Evolutionary conservation across 1,140 invertebrate species (phyloP), one percentile per base, ranked within the genome.

Genomic region (Aethina tumida): DNA sequence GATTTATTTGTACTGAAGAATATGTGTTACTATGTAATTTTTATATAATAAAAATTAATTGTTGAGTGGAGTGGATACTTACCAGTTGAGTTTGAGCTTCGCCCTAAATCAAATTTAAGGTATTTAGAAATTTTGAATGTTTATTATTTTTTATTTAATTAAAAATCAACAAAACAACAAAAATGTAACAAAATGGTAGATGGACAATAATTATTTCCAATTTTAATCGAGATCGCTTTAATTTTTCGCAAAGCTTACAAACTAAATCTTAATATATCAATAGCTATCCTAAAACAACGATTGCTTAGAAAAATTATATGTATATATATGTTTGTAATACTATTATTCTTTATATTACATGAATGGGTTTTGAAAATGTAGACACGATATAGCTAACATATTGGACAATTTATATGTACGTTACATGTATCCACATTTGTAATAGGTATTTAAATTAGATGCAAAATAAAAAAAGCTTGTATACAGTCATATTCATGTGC

Each of bases 271-370:
- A 59, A 55, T 56, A 53, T 58, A 49, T 51, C 54, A 61, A 56
- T 59, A 53, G 56, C 57, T 61, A 61, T 38, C 49, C 59, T 59
- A 58, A 61, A 61, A 59, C 54, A 61, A 58, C 57, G 56, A 59
- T 61, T 61, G 59, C 59, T 61, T 61, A 61, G 59, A 61, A 61
- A 61, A 61, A 61, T 57, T 60, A 59, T 58, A 59, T 58, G 54
- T 62, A 60, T 61, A 52, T 55, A 55, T 59, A 46, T 52, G 36
- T 39, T 51, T 52, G 45, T 55, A 55, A 58, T 58, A 53, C 55
- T 58, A 55, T 58, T 59, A 58, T 54, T 53, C 43, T 48, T 53
- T 59, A 56, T 53, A 49, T 52, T 56, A 55, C 52, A 62, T 57
- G 50, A 55, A 57, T 58, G 50, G 51, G 47, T 50, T 53, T 55